Evolutionary conservation across 2,888 invertebrate species (phyloP).

Genomic region (Pilophorus perplexus): DNA sequence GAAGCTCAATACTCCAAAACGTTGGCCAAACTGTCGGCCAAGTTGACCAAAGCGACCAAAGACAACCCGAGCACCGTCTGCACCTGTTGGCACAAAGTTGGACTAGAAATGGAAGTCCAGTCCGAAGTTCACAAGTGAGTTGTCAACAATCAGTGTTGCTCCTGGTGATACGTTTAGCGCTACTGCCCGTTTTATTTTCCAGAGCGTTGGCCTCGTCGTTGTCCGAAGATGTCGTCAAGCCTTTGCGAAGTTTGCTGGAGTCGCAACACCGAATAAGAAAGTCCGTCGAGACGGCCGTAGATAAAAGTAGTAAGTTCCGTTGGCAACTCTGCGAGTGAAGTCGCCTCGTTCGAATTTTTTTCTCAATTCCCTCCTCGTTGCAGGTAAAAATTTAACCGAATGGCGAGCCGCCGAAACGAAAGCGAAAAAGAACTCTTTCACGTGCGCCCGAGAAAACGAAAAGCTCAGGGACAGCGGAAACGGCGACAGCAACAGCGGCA

Average conservation of each 20-base stretch:
- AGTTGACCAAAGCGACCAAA: constrained; percentile 72
- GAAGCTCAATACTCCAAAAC: constrained; percentile 89
- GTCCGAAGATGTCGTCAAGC: constrained; percentile 85
- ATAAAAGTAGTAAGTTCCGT: constrained; percentile 50
- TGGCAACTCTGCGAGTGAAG: too few species aligned
- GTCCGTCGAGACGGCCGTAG: constrained; percentile 56
- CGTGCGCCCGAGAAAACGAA: constrained; percentile 85
- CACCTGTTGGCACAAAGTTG: constrained; percentile 88
- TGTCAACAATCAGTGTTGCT: neutral
- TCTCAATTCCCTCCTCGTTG: too few species aligned
- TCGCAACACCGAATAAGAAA: constrained; percentile 70
- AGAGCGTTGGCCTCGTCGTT: constrained; percentile 75
- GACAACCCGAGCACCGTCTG: constrained; percentile 63
- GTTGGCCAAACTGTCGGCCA: constrained; percentile 79
- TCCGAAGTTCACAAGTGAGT: constrained; percentile 79
- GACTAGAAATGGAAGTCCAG: constrained; percentile 87
- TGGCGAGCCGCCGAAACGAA: constrained; percentile 84
- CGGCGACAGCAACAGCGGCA: constrained; percentile 49
- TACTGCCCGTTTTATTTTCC: constrained; percentile 43
- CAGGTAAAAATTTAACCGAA: constrained; percentile 68
- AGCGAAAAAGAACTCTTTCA: constrained; percentile 83
- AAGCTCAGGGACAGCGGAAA: constrained; percentile 74
- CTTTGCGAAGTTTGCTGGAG: constrained; percentile 71
- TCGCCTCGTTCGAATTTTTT: too few species aligned
- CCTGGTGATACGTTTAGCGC: neutral